Percentiles rank a stretch among this genome's conserved stretches.
Conservation (phyloP, 2,888 invertebrate species). For the Parthenolecanium corni region DNA sequence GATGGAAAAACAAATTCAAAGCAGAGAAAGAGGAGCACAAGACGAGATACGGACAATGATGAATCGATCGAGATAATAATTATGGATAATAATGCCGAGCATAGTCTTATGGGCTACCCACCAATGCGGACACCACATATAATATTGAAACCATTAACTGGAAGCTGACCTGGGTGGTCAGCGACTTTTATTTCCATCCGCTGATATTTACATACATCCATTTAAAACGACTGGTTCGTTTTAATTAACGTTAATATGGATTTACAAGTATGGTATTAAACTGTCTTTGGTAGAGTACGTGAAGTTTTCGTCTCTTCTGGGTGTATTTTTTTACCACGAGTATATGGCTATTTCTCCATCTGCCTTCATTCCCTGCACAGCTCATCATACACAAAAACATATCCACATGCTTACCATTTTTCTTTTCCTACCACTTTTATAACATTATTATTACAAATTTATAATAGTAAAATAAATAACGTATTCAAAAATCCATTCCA, state of each 20-base stretch:
- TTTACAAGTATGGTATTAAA: constrained; percentile 24
- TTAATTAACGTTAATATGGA: constrained; percentile 28
- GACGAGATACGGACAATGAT: constrained; percentile 25
- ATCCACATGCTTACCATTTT: too few species aligned
- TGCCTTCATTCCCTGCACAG: too few species aligned
- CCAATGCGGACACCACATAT: constrained; percentile 26
- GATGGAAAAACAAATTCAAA: too few species aligned
- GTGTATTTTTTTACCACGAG: too few species aligned
- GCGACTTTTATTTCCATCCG: constrained; percentile 25
- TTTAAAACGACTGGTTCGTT: constrained; percentile 28
- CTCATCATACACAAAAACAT: too few species aligned
- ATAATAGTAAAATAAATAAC: too few species aligned
- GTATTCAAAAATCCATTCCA: too few species aligned
- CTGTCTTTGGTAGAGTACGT: constrained; percentile 1
- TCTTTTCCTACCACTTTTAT: too few species aligned
- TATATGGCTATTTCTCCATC: too few species aligned
- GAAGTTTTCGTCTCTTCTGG: background rate
- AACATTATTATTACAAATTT: too few species aligned
- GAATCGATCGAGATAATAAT: constrained; percentile 29
- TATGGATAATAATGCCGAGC: constrained; percentile 26
- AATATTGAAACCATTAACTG: constrained; percentile 21
- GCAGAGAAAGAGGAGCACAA: background rate
- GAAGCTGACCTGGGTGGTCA: constrained; percentile 27
- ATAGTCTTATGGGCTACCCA: background rate
- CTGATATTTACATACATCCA: constrained; percentile 27